These are phyloP conservation scores for Ectobius pallidus DNA, from an alignment of 2,888 invertebrate genomes.

Conservation along the genomic window DNA sequence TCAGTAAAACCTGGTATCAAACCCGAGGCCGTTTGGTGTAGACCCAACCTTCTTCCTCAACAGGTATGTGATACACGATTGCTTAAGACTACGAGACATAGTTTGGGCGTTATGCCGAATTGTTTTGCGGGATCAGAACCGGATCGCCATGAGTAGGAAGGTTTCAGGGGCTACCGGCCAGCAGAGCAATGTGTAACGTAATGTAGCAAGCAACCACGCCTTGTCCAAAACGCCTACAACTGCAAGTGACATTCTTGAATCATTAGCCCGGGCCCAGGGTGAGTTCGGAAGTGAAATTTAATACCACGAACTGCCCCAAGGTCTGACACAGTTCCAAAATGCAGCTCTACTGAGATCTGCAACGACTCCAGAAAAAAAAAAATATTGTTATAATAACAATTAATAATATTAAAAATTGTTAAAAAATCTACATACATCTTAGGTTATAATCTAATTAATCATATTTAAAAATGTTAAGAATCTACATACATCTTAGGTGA, in stretches of 20 bases:
- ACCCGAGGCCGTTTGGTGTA: background rate
- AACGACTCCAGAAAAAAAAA: no score
- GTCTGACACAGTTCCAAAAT: no score
- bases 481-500: no score
- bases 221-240: slow-evolving; percentile 12
- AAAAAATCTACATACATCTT: no score
- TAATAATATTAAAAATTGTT: no score
- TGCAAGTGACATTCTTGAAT: background rate
- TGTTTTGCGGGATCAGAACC: background rate
- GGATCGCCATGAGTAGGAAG: background rate
- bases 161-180: background rate
- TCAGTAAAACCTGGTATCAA: background rate
- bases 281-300: no score
- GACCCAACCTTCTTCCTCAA: background rate
- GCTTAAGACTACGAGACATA: background rate
- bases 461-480: no score
- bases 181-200: background rate
- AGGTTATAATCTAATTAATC: no score
- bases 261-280: no score
- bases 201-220: slow-evolving; percentile 21
- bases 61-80: background rate
- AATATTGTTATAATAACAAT: no score
- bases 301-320: no score
- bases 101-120: background rate
- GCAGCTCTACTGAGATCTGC: no score